Base-by-base conservation (phyloP, 2,888 invertebrate species). In the Caenorhabditis japonica region DNA sequence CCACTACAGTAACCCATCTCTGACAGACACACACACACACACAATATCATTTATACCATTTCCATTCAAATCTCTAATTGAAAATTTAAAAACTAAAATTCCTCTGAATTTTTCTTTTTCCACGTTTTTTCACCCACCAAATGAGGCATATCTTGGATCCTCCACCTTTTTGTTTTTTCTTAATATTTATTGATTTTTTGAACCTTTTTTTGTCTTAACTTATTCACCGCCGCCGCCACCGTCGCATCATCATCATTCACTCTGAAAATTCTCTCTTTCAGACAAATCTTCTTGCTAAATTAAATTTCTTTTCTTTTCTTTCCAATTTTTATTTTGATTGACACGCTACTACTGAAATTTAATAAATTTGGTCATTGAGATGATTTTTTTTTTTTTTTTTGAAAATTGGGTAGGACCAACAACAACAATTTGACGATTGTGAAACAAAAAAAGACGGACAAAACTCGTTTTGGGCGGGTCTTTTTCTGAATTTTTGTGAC, bases 321-420 rank as follows among this genome's bases (percentile, higher is more conserved):
- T n/a, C n/a, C n/a, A n/a, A n/a, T n/a, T n/a, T n/a, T n/a, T n/a
- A n/a, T n/a, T n/a, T n/a, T n/a, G n/a, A n/a, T n/a, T n/a, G n/a
- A n/a, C n/a, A n/a, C n/a, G n/a, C n/a, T n/a, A n/a, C n/a, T n/a
- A n/a, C n/a, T n/a, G n/a, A n/a, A 39, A 55, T 62, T 64, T 64
- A 64, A 64, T 64, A 64, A 64, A 64, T 64, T 64, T 64, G 64
- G 53, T 56, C 64, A 55, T 41, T 56, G 56, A 64, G 49, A 64
- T 30, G 39, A 25, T n/a, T n/a, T n/a, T n/a, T n/a, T n/a, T n/a
- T n/a, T 30, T 4, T 36, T 51, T 51, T 36, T 25, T 27, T 27
- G 38, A 46, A 34, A 36, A 36, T 27, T 36, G 33, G n/a, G 27
- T 56, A 13, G 46, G 27, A 17, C 13, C 25, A 27, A 13, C n/a